Evolutionary conservation across 2,797 vertebrate species (phyloP), one percentile per base, ranked within the genome.

Genomic region (Phyllotis vaccarum): DNA sequence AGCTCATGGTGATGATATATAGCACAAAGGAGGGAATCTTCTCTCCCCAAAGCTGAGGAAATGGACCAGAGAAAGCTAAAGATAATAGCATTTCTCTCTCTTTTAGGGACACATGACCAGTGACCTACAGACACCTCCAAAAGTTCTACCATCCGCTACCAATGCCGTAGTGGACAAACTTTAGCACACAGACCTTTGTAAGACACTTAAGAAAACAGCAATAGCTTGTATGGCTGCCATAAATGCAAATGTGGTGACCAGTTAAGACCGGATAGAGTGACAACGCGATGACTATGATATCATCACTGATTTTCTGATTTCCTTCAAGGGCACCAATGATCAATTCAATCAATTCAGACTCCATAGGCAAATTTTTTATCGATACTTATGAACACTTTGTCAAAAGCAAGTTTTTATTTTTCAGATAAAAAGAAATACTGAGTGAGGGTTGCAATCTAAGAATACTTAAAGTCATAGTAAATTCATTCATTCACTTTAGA

Each of bases 341-440:
- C 27, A 86, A 27, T 10, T 40, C 21, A 62, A 85, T 74, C 27
- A 86, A 27, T 10, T 40, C 21, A 62, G 43, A 78, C 9, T 46
- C 46, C 16, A 17, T 66, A 80, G 86, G 49, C 31, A 87, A 91
- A 62, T 11, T 19, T 49, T 3, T 27, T 22, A n/a, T n/a, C 40
- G 92, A 6, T 72, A 72, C 58, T 91, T 89, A 76, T 6, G 54
- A 91, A 90, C 49, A 37, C 3, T 19, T 13, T 82, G 37, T 49
- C 7, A 86, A 85, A 92, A 87, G 7, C 43, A 75, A 91, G 66
- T 29, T 79, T 92, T 92, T 83, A 54, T 46, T 66, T 86, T 37
- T n/a, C 4, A 58, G 40, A 6, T 92, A 40, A 92, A 70, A 56
- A 93, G 49, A 78, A 34, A 64, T 60, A 37, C 12, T 70, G 8